Percentiles rank a stretch among this genome's conserved stretches.
Conservation (phyloP, 2,888 invertebrate genomes). For the Sminthurides aquaticus region DNA sequence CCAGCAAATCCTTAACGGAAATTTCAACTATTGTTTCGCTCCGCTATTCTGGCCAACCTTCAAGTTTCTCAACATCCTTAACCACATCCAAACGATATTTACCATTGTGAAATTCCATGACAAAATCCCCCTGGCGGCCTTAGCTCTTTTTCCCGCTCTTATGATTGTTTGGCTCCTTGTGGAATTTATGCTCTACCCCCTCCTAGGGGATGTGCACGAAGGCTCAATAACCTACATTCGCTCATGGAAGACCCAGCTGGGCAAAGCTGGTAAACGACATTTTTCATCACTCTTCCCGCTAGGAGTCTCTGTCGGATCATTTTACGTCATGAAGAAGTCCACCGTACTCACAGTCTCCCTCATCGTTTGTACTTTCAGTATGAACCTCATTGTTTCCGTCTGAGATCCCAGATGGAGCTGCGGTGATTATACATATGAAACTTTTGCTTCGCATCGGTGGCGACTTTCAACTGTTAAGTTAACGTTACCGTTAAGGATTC, state of each 20-base stretch:
- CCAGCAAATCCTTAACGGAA: slow-evolving; percentile 9
- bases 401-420: too few species aligned
- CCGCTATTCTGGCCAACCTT: slow-evolving; percentile 9
- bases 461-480: too few species aligned
- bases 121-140: slow-evolving; percentile 4
- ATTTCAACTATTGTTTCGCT: slow-evolving; percentile 13
- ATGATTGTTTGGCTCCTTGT: slow-evolving; percentile 4
- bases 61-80: slow-evolving; percentile 9
- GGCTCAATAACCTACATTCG: not conserved
- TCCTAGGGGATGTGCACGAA: slow-evolving; percentile 6
- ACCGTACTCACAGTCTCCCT: slow-evolving; percentile 12
- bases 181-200: slow-evolving; percentile 5
- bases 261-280: slow-evolving; percentile 4
- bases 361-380: slow-evolving; percentile 12
- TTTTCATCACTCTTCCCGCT: slow-evolving; percentile 3
- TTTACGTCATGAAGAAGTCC: slow-evolving; percentile 10
- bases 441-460: too few species aligned
- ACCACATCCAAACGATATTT: slow-evolving; percentile 7
- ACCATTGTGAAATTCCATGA: slow-evolving; percentile 12
- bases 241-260: slow-evolving; percentile 15
- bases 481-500: too few species aligned
- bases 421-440: too few species aligned
- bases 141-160: slow-evolving; percentile 2
- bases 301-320: slow-evolving; percentile 1
- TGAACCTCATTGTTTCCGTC: slow-evolving; percentile 6